A percentile compares a stretch with the other conserved stretches of the same genome.
phyloP scores from a whole-genome alignment of 1,140 invertebrate genomes.

The Spodoptera frugiperda region DNA sequence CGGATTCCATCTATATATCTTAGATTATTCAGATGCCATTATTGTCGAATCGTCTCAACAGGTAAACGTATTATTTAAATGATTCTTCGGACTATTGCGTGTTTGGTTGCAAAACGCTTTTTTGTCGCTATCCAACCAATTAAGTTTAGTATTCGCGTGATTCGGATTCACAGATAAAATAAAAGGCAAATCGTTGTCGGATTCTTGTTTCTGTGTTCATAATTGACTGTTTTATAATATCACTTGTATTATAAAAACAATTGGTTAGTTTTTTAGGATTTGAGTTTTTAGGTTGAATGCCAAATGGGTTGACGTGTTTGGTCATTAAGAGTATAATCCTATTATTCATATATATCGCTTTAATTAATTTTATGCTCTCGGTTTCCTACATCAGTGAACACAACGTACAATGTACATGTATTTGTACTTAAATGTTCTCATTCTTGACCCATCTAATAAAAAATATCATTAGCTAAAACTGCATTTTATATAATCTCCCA shows the following conservation, averaged over 20 bases:
- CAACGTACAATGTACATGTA: background rate
- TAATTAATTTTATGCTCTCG: too few relatives aligned
- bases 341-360: background rate
- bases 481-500: constrained; percentile 19
- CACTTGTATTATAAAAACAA: constrained; percentile 40
- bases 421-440: background rate
- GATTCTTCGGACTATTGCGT: constrained; percentile 70
- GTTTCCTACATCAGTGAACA: background rate
- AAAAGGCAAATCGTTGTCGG: constrained; percentile 45
- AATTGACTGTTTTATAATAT: constrained; percentile 42
- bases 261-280: constrained; percentile 21
- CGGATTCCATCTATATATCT: constrained; percentile 51
- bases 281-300: constrained; percentile 6
- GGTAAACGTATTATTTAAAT: constrained; percentile 78
- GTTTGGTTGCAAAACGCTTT: constrained; percentile 73
- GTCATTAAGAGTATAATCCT: background rate
- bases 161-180: constrained; percentile 70
- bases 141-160: constrained; percentile 75
- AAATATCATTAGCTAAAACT: constrained; percentile 4
- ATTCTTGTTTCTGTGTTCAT: constrained; percentile 46
- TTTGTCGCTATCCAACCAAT: constrained; percentile 78
- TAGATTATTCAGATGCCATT: constrained; percentile 67
- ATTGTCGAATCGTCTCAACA: constrained; percentile 69
- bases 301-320: constrained; percentile 7
- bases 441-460: constrained; percentile 6